phyloP scores from a whole-genome alignment of 2,113 vertebrate species.

The Platysteira castanea region DNA sequence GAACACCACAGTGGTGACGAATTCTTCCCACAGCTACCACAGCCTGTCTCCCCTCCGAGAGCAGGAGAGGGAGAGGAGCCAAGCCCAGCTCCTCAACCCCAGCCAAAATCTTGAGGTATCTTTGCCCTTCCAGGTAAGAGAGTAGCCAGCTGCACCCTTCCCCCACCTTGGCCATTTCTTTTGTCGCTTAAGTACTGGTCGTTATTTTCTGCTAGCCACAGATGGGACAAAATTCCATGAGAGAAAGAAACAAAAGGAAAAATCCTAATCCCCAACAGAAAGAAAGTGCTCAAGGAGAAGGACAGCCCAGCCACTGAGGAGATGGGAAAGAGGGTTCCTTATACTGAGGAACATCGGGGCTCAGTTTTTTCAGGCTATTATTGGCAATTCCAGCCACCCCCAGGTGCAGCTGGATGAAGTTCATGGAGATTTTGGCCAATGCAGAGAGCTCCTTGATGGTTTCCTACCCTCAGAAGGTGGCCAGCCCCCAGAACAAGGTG shows the following conservation, averaged over 20 bases:
- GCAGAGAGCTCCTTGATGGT: slow-evolving; percentile 71
- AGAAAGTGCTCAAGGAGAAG: not conserved
- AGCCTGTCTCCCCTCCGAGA: not conserved
- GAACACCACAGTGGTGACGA: fast-evolving
- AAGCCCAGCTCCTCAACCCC: not conserved
- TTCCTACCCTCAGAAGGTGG: slow-evolving; percentile 73
- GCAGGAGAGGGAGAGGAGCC: fast-evolving
- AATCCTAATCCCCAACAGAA: not conserved
- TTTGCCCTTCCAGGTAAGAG: not conserved
- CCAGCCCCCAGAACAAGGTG: slow-evolving; percentile 66
- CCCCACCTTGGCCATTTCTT: not conserved
- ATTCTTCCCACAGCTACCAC: not conserved
- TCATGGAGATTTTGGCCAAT: slow-evolving; percentile 63
- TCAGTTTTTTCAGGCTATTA: not conserved
- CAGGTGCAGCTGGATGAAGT: slow-evolving; percentile 61
- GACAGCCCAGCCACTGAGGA: not conserved
- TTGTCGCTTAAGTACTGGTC: not conserved
- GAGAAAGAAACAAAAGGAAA: not conserved
- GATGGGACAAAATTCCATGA: not conserved
- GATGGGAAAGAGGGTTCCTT: not conserved
- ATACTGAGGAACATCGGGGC: fast-evolving
- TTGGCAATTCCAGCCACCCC: not conserved
- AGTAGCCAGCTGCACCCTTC: not conserved
- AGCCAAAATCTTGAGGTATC: not conserved
- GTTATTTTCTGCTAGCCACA: not conserved